phyloP scores from a whole-genome alignment of 2,888 invertebrate species.

The Aphidoletes aphidimyza region DNA sequence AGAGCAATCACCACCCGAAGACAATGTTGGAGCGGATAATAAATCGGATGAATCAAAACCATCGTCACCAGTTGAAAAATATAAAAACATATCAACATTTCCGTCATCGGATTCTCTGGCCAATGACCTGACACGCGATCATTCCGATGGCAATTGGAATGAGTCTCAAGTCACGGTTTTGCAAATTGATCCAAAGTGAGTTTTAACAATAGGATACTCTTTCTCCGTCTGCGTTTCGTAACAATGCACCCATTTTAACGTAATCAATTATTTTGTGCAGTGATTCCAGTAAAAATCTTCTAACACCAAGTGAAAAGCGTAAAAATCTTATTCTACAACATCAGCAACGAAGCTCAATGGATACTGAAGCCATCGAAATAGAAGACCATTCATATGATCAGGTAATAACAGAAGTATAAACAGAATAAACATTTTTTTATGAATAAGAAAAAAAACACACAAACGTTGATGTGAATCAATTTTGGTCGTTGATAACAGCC shows the following conservation, averaged over 20 bases:
- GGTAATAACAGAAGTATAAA: slow-evolving; percentile 62
- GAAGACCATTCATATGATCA: slow-evolving; percentile 73
- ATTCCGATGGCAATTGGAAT: slow-evolving; percentile 89
- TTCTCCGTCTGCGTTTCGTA: neutral
- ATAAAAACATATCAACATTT: slow-evolving; percentile 72
- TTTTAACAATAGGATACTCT: too few species aligned
- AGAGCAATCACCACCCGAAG: slow-evolving; percentile 69
- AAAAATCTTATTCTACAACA: slow-evolving; percentile 83
- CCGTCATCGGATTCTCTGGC: slow-evolving; percentile 85
- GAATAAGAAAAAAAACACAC: neutral
- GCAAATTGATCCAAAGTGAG: slow-evolving; percentile 74
- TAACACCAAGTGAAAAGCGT: slow-evolving; percentile 83
- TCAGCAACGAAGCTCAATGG: slow-evolving; percentile 86
- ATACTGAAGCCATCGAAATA: slow-evolving; percentile 83
- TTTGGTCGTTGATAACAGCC: neutral
- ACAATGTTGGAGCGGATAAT: slow-evolving; percentile 62
- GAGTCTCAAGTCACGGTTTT: slow-evolving; percentile 88
- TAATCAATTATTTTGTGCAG: neutral
- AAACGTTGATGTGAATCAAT: neutral
- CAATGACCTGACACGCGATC: slow-evolving; percentile 81
- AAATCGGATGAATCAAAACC: slow-evolving; percentile 69
- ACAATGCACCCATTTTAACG: neutral
- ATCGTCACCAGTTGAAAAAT: slow-evolving; percentile 72
- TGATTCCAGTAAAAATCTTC: slow-evolving; percentile 70
- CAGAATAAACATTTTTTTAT: neutral